These are phyloP conservation scores for Alloscopus bannaensis DNA, from an alignment of 2,888 invertebrate species.

Conservation along the genomic window DNA sequence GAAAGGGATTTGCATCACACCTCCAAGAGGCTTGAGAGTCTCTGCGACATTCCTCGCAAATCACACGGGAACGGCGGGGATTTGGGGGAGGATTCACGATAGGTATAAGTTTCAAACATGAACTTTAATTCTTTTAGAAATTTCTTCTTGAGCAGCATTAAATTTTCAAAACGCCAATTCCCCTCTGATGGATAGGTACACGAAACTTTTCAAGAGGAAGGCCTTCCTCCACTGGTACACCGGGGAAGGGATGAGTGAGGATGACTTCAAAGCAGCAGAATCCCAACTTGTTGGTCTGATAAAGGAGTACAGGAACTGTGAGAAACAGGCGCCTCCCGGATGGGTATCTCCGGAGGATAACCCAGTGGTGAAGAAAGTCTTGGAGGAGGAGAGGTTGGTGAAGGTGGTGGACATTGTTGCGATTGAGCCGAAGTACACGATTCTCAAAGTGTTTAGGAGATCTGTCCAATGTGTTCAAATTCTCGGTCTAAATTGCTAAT, in stretches of 20 bases:
- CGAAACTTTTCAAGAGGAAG: conserved; percentile 41
- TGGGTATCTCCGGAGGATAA: conserved; percentile 38
- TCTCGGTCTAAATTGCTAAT: conserved; percentile 20
- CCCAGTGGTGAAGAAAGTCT: conserved; percentile 22
- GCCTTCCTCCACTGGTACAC: conserved; percentile 60
- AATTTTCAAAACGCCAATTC: too few species aligned
- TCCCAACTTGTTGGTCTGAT: conserved; percentile 17
- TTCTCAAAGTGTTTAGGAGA: conserved; percentile 21
- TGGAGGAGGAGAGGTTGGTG: conserved; percentile 30
- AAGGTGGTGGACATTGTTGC: conserved; percentile 30
- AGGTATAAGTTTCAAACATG: too few species aligned
- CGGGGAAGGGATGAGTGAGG: conserved; percentile 47
- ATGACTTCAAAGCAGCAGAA: conserved; percentile 51
- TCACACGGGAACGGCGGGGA: conserved; percentile 19
- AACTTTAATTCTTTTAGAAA: too few species aligned
- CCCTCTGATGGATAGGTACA: conserved; percentile 23
- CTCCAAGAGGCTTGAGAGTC: conserved; percentile 51
- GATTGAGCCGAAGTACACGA: conserved; percentile 20
- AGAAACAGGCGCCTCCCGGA: conserved; percentile 14
- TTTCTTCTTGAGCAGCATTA: too few species aligned
- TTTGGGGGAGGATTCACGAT: conserved; percentile 39
- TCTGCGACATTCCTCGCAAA: conserved; percentile 48
- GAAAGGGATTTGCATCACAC: conserved; percentile 51
- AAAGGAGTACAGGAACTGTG: conserved; percentile 27
- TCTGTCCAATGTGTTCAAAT: conserved; percentile 30